Conservation (phyloP, 2,888 invertebrate species). For the Diplazon laetatorius region DNA sequence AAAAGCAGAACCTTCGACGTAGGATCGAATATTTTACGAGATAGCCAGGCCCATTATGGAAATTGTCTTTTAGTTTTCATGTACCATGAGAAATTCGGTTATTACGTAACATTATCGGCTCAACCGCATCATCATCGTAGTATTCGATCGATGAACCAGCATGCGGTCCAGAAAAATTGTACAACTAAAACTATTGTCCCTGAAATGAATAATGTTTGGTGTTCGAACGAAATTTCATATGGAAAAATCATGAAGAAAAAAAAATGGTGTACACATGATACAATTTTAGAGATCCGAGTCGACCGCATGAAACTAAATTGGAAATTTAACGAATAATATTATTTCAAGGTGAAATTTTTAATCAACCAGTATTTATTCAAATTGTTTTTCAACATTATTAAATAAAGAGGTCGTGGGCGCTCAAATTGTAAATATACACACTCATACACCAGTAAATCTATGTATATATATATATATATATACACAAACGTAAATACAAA, state of each 20-base stretch:
- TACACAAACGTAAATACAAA: neutral
- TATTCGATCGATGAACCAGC: neutral
- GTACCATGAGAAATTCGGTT: slow-evolving; percentile 18
- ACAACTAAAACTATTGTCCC: neutral
- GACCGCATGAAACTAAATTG: no score
- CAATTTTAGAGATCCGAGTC: slow-evolving; percentile 1
- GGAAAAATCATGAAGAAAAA: neutral
- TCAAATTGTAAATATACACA: slow-evolving; percentile 32
- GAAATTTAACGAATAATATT: no score
- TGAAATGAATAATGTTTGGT: neutral
- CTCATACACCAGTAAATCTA: slow-evolving; percentile 22
- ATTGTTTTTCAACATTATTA: slow-evolving; percentile 54
- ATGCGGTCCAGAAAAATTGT: neutral
- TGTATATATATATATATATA: slow-evolving; percentile 11
- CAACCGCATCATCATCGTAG: slow-evolving; percentile 18
- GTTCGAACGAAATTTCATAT: no score
- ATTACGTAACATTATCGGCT: slow-evolving; percentile 47
- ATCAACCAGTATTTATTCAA: slow-evolving; percentile 38
- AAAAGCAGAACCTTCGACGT: slow-evolving; percentile 9
- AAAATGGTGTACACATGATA: no score
- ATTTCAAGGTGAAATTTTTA: neutral
- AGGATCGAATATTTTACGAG: slow-evolving; percentile 40
- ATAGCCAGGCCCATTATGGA: slow-evolving; percentile 24
- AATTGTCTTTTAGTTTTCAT: slow-evolving; percentile 15
- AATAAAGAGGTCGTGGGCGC: slow-evolving; percentile 34